Percentiles rank a stretch among this genome's conserved stretches.
Evolutionary conservation across 2,797 vertebrate genomes (phyloP).

Genomic region (Anabas testudineus): DNA sequence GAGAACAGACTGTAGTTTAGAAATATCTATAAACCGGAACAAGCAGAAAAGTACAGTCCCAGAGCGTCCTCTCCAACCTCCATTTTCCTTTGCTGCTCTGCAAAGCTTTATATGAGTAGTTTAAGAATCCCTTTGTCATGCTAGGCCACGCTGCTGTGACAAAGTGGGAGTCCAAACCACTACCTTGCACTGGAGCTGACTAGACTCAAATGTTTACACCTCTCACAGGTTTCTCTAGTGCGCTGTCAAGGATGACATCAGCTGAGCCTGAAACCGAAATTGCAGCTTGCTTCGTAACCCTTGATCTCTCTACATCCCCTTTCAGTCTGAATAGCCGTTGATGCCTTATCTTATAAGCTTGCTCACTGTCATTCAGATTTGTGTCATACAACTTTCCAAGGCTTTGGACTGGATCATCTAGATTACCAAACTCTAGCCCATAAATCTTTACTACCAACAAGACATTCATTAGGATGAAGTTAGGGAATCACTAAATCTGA

Average conservation of each 20-base stretch:
- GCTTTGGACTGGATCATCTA: neutral
- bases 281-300: slow-evolving; percentile 6
- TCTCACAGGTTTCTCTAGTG: slow-evolving; percentile 34
- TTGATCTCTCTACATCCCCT: slow-evolving; percentile 6
- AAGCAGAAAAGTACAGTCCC: slow-evolving; percentile 1
- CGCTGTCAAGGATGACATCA: slow-evolving; percentile 4
- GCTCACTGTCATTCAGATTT: neutral
- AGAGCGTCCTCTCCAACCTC: slow-evolving; percentile 15
- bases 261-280: slow-evolving; percentile 17
- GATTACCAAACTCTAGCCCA: slow-evolving; percentile 8
- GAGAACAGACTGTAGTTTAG: slow-evolving; percentile 45
- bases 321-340: neutral
- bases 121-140: neutral
- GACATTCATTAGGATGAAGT: slow-evolving; percentile 37
- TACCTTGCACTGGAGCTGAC: slow-evolving; percentile 30
- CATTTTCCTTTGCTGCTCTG: neutral
- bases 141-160: slow-evolving; percentile 16
- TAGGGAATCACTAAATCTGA: slow-evolving; percentile 17
- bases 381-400: neutral
- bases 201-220: slow-evolving; percentile 30
- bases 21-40: slow-evolving; percentile 52
- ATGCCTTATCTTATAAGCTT: slow-evolving; percentile 11
- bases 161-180: slow-evolving; percentile 8
- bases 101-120: neutral
- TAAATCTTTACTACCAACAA: slow-evolving; percentile 14